Conservation (phyloP, 92 coral and sea anemone genomes). For the Pocillopora grandis region DNA sequence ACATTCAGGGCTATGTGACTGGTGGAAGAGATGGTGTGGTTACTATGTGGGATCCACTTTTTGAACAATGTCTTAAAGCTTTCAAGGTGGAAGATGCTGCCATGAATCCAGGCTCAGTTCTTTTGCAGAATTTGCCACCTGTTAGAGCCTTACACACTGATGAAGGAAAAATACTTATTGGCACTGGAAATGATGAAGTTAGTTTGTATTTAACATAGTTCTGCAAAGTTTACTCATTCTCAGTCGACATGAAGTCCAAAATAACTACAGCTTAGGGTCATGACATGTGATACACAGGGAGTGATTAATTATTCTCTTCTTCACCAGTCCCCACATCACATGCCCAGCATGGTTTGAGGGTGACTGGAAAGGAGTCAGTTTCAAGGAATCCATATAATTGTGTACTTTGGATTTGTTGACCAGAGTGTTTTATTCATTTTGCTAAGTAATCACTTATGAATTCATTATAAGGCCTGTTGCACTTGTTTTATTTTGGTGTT, state of each 20-base stretch:
- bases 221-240: background rate
- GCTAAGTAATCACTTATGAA: too few species aligned
- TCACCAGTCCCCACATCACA: too few species aligned
- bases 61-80: conserved; percentile 92
- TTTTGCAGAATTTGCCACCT: conserved; percentile 93
- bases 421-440: too few species aligned
- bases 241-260: background rate
- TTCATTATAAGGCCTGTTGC: too few species aligned
- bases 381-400: too few species aligned
- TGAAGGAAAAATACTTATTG: conserved; percentile 88
- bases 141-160: conserved; percentile 90
- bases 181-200: conserved; percentile 98
- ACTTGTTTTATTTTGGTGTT: too few species aligned
- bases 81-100: conserved; percentile 88
- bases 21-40: conserved; percentile 98
- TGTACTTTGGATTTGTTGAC: too few species aligned
- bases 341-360: too few species aligned
- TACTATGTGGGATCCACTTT: conserved; percentile 90
- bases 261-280: too few species aligned
- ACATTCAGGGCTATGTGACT: conserved; percentile 87
- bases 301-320: too few species aligned
- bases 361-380: too few species aligned
- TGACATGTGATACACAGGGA: background rate
- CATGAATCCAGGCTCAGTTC: conserved; percentile 93
- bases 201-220: background rate